A percentile compares a stretch with the other conserved stretches of the same genome.
These are phyloP conservation scores for Hippopotamyrus pictus DNA, from an alignment of 2,797 vertebrate genomes.

Conservation along the genomic window DNA sequence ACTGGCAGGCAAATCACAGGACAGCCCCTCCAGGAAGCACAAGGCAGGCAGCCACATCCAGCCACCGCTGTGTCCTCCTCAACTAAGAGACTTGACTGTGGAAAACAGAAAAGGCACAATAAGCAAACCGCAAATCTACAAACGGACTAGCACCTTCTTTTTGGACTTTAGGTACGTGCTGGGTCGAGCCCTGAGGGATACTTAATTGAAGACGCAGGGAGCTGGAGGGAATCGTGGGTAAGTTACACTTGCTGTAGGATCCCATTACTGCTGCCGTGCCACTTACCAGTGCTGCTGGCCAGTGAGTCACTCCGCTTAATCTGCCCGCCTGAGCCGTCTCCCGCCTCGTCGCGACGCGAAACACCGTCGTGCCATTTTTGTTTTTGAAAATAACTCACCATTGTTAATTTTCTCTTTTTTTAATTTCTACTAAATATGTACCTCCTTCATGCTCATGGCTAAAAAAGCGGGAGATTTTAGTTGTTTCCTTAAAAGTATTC, in stretches of 20 bases:
- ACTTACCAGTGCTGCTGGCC: neutral
- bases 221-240: neutral
- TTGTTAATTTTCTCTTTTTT: neutral
- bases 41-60: neutral
- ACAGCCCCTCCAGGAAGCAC: neutral
- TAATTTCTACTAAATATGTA: neutral
- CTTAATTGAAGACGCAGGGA: neutral
- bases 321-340: neutral
- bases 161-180: neutral
- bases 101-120: neutral
- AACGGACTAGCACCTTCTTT: neutral
- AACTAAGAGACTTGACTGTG: neutral
- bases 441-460: neutral
- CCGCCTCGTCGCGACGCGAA: neutral
- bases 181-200: neutral
- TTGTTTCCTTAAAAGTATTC: neutral
- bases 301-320: neutral
- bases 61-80: neutral
- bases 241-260: neutral
- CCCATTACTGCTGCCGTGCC: neutral
- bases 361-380: neutral
- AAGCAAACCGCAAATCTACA: neutral
- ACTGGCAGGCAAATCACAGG: neutral
- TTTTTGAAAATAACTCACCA: neutral
- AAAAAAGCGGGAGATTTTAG: neutral